phyloP scores from a whole-genome alignment of 2,888 invertebrate species.

The Sarcophaga subvicina region DNA sequence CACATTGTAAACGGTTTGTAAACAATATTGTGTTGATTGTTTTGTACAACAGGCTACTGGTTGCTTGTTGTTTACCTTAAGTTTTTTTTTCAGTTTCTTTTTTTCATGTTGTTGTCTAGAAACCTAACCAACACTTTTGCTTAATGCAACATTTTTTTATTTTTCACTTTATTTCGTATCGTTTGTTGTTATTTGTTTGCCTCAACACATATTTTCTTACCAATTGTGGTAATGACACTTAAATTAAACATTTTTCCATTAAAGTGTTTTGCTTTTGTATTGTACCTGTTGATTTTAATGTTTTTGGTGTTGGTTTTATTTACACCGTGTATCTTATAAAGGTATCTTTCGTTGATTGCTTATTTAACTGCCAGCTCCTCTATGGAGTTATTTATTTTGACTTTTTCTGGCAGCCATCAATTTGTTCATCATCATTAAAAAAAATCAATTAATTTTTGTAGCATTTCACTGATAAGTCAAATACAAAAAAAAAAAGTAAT shows the following conservation, averaged over 20 bases:
- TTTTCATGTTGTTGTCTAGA: constrained; percentile 39
- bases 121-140: constrained; percentile 49
- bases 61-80: constrained; percentile 48
- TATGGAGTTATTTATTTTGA: constrained; percentile 18
- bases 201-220: constrained; percentile 45
- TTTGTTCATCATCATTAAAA: constrained; percentile 57
- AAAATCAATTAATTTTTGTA: constrained; percentile 34
- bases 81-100: constrained; percentile 3
- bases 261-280: constrained; percentile 11
- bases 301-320: constrained; percentile 36
- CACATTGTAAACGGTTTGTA: constrained; percentile 20
- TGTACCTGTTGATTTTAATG: not conserved
- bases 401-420: constrained; percentile 22
- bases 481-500: no score
- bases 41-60: constrained; percentile 49
- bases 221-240: constrained; percentile 63
- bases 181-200: constrained; percentile 12
- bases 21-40: constrained; percentile 18
- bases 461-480: not conserved
- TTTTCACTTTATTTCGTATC: constrained; percentile 3
- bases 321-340: constrained; percentile 21
- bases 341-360: constrained; percentile 25
- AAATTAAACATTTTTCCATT: constrained; percentile 27
- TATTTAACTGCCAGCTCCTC: constrained; percentile 23
- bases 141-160: constrained; percentile 42